Conservation (phyloP, 2,888 invertebrate species). For the Phymatocera aterrima region DNA sequence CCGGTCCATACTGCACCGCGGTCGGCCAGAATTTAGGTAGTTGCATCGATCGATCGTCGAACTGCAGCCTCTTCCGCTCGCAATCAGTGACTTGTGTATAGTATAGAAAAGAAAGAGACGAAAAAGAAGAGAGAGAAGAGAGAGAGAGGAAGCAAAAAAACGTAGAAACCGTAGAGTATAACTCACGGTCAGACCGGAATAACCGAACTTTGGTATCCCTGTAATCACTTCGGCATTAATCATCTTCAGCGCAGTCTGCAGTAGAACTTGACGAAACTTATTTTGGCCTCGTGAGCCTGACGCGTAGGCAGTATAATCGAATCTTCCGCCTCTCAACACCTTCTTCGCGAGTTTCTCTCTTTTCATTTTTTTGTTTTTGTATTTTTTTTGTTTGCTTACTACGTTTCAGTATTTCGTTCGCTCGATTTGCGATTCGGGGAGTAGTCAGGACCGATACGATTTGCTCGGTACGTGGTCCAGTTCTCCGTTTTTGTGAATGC, state of each 20-base stretch:
- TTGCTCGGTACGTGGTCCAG: no score
- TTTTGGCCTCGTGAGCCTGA: not conserved
- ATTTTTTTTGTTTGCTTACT: not conserved
- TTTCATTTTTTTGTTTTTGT: no score
- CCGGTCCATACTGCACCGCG: not conserved
- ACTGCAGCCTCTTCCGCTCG: no score
- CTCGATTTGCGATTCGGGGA: no score
- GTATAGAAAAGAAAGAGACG: no score
- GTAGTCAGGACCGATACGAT: no score
- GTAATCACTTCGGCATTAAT: slow-evolving; percentile 31
- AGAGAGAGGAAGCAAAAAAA: not conserved
- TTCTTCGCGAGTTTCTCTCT: no score
- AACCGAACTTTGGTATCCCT: not conserved
- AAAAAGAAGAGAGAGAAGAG: no score
- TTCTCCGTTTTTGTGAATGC: no score
- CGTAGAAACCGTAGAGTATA: not conserved
- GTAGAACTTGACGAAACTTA: slow-evolving; percentile 17
- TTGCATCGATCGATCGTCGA: not conserved
- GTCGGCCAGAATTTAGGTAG: not conserved
- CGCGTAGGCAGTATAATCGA: not conserved
- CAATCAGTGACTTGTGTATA: no score
- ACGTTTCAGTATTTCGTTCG: not conserved
- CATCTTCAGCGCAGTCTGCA: not conserved
- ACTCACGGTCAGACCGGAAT: not conserved
- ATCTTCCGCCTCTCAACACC: not conserved